Evolutionary conservation across 2,888 invertebrate genomes (phyloP), one percentile per base, ranked within the genome.

Genomic region (Petrolisthes cinctipes): DNA sequence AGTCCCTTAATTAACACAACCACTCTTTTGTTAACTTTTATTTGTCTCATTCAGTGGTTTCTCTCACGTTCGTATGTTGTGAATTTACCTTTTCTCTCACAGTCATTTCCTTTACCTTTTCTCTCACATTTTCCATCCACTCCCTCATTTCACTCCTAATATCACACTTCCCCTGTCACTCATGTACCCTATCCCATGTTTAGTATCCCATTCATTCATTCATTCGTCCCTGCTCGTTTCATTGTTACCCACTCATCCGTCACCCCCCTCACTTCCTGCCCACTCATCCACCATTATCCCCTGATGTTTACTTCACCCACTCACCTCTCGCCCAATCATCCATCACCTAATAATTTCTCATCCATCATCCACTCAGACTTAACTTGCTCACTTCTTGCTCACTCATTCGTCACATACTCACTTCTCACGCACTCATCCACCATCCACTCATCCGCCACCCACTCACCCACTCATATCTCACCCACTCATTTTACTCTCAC

Each of bases 371-470:
- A 11, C 66, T 66, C 66, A 14, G 17, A 17, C 51, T 53, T 56
- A 17, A 79, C 20, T 79, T 54, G 17, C 78, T 56, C 20, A 37
- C 37, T 37, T 37, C 37, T 37, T 2, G 2, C 37, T 2, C 37
- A 37, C 78, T 79, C 54, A n/a, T 20, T n/a, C 56, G 54, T 56
- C 78, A 79, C 78, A 54, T n/a, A n/a, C 54, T n/a, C n/a, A n/a
- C n/a, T n/a, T n/a, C n/a, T 37, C 37, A n/a, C n/a, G n/a, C 37
- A 37, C 78, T 79, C 54, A n/a, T 20, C 54, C 56, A 53, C 78
- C 78, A 79, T 53, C 53, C 37, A 37, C 56, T 4, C 75, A 11
- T 11, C 75, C 20, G 14, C 20, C 20, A 37, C 75, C 66, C 66
- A 14, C 66, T 17, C 66, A 14, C 66, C 37, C 37, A 37, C 37